Evolutionary conservation across 2,888 invertebrate genomes (phyloP).

Genomic region (Eurytoma adleriae): DNA sequence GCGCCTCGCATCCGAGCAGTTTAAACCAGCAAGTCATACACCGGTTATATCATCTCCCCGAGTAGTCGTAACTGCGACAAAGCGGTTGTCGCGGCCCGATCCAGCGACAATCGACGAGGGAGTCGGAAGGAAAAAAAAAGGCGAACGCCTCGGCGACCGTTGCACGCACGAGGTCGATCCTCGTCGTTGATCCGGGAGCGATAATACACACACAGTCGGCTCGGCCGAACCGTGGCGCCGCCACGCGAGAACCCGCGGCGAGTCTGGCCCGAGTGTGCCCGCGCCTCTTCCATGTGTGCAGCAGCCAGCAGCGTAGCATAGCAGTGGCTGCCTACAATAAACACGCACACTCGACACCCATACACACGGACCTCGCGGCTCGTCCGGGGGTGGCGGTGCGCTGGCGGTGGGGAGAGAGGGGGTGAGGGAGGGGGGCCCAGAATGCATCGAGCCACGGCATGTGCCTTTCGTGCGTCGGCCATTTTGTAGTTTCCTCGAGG

Average conservation of each 20-base stretch:
- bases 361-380: not conserved
- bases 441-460: slow-evolving; percentile 80
- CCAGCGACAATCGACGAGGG: too few species aligned
- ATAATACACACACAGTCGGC: not conserved
- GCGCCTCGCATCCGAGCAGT: too few species aligned
- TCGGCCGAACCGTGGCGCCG: not conserved
- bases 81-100: too few species aligned
- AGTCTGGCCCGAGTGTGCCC: not conserved
- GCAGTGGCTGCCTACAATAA: not conserved
- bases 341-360: not conserved
- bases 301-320: too few species aligned
- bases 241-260: not conserved
- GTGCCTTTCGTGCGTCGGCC: slow-evolving; percentile 82
- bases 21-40: too few species aligned
- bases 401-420: too few species aligned
- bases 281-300: too few species aligned
- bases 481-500: slow-evolving; percentile 83
- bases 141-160: not conserved
- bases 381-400: not conserved
- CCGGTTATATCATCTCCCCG: too few species aligned
- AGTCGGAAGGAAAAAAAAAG: too few species aligned
- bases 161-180: too few species aligned
- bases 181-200: too few species aligned
- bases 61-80: too few species aligned
- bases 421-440: slow-evolving; percentile 69